Base-by-base conservation (phyloP, 1,140 invertebrate genomes). In the Lasioglossum albipes region DNA sequence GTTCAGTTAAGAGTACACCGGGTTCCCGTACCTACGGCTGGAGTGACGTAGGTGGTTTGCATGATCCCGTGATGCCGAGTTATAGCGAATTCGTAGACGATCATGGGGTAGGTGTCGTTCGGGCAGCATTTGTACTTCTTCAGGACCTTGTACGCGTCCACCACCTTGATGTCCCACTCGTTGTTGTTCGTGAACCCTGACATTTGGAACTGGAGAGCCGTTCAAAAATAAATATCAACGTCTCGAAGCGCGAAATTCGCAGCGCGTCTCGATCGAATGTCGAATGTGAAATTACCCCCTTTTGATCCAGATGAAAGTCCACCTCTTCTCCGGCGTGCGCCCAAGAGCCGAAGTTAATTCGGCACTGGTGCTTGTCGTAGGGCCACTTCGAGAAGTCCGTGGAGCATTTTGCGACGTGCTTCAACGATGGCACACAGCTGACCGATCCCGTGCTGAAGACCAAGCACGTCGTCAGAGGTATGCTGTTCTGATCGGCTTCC, bases 241-340 rank as follows among this genome's bases (percentile, higher is more conserved):
- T 27, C 27, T 27, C 27, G 27, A 27, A 27, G 27, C 27, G 27
- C 27, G 18, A 9, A 59, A 59, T 22, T 18, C 42, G 41, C 4
- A 7, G 31, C 45, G 16, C 65, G 5, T 42, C 7, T 42, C 42
- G 18, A 66, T 59, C 6, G 20, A 5, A 13, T 13, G 3, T 59
- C 31, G 31, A 36, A 13, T 13, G 3, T 7, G 0, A 65, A n/a
- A 68, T 70, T 88, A 92, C 91, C 22, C 79, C 83, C 54, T 89
- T 80, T 36, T 86, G 78, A 18, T 78, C 20, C 6, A 92, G 78
- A 59, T 91, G 91, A 52, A 95, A 94, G 81, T 94, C 93, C 2
- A 96, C 89, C 87, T 95, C 94, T 89, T 95, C 94, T 0, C 94
- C 94, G 1, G 92, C 93, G 72, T 95, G 94, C 75, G 94, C 93